Base-by-base conservation (phyloP, 1,140 invertebrate species). In the Chelonus insularis region DNA sequence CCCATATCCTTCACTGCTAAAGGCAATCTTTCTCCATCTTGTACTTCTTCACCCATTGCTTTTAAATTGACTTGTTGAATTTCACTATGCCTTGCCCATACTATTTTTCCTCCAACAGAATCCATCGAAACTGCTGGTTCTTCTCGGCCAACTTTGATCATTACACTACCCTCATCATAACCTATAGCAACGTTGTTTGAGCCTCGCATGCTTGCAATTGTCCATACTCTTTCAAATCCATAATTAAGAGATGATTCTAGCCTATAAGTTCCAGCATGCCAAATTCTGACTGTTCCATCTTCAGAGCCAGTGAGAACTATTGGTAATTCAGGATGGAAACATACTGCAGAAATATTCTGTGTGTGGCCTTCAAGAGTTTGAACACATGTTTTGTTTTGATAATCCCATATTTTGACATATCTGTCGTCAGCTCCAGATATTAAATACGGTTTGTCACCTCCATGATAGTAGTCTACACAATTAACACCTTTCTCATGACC, bases 71-170 rank as follows among this genome's bases (percentile, higher is more conserved):
- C 97, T 78, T 99, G 96, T 75, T 99, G 97, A 68, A 99, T 90
- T 83, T 99, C 97, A 0, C 94, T 96, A 77, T 99, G 97, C 69
- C 91, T 91, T 0, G 97, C 97, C 96, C 96, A 99, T 37, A 99
- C 92, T 45, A 99, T 98, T 84, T 99, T 99, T 39, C 96, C 96
- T 48, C 97, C 96, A 68, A 90, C 91, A 0, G 91, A 90, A 80
- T 99, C 98, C 98, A 99, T 99, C 0, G 96, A 98, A 69, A 99
- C 96, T 0, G 97, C 97, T 1, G 98, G 98, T 74, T 99, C 97
- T 76, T 99, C 98, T 32, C 97, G 85, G 4, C 98, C 98, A 8
- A 99, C 88, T 81, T 97, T 99, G 1, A 99, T 92, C 80, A 98
- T 92, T 58, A 99, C 96, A 64, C 95, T 97, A 11, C 98, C 97